Percentiles rank a stretch among this genome's conserved stretches.
phyloP scores from a whole-genome alignment of 2,888 invertebrate species.

The Antheraea assamensis region DNA sequence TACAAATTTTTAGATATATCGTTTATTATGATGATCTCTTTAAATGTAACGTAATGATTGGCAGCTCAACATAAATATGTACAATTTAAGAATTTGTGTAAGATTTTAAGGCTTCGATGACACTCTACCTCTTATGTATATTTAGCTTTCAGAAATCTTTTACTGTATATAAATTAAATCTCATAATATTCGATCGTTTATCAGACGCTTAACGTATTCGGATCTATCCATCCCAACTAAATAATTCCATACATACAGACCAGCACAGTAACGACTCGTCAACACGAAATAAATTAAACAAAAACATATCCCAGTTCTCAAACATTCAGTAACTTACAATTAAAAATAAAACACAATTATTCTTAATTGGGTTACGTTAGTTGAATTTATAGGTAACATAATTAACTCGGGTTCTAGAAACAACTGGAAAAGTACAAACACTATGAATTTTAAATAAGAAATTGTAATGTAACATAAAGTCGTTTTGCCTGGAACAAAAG shows the following conservation, averaged over 20 bases:
- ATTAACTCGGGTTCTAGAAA: neutral
- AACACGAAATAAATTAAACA: neutral
- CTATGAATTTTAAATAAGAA: neutral
- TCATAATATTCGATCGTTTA: neutral
- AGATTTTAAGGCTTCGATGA: no score
- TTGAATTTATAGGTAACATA: neutral
- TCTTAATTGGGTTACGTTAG: neutral
- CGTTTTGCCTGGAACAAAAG: neutral
- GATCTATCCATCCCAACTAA: neutral
- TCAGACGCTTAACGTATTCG: neutral
- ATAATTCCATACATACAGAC: no score
- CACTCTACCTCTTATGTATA: no score
- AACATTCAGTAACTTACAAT: neutral
- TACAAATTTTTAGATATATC: no score
- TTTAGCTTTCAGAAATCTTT: no score
- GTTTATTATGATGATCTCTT: no score
- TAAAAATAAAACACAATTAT: neutral
- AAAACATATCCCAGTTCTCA: neutral
- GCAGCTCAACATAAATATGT: no score
- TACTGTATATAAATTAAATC: no score
- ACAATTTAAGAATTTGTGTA: no score
- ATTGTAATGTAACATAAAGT: neutral
- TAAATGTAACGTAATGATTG: no score
- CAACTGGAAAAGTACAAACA: neutral
- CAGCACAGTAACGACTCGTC: no score